Conservation (phyloP, 2,113 vertebrate genomes). For the Epinephelus lanceolatus region DNA sequence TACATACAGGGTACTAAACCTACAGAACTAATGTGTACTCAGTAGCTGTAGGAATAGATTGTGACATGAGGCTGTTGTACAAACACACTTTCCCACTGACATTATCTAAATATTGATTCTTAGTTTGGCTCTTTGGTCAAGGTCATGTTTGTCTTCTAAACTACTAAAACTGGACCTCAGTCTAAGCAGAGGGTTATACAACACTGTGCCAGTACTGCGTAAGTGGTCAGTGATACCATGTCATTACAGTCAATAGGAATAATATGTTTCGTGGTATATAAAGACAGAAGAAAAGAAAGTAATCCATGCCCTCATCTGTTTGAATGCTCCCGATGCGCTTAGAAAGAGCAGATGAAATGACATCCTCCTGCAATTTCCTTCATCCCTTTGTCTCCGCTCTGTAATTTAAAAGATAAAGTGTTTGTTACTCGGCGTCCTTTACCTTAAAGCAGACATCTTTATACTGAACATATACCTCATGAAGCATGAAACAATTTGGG, state of each 20-base stretch:
- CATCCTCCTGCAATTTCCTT: not conserved
- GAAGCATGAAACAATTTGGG: conserved; percentile 8
- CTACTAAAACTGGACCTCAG: conserved; percentile 1
- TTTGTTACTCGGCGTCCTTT: not conserved
- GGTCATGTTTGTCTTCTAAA: not conserved
- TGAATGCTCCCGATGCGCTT: not conserved
- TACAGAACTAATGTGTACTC: not conserved
- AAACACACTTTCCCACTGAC: not conserved
- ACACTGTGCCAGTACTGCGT: not conserved
- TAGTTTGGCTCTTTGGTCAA: not conserved
- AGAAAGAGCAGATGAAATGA: not conserved
- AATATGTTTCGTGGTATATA: not conserved
- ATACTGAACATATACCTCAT: not conserved
- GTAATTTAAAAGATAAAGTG: not conserved
- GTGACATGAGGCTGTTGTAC: not conserved
- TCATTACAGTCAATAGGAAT: conserved; percentile 6
- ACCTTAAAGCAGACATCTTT: not conserved
- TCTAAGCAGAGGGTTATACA: conserved; percentile 4
- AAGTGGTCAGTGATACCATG: not conserved
- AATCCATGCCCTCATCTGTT: not conserved
- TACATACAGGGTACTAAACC: not conserved
- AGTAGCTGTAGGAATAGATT: not conserved
- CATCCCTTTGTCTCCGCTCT: not conserved
- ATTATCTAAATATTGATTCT: not conserved
- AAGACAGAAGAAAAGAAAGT: conserved; percentile 16